Conservation (phyloP, 2,797 vertebrate genomes). For the Pelobates cultripes region DNA sequence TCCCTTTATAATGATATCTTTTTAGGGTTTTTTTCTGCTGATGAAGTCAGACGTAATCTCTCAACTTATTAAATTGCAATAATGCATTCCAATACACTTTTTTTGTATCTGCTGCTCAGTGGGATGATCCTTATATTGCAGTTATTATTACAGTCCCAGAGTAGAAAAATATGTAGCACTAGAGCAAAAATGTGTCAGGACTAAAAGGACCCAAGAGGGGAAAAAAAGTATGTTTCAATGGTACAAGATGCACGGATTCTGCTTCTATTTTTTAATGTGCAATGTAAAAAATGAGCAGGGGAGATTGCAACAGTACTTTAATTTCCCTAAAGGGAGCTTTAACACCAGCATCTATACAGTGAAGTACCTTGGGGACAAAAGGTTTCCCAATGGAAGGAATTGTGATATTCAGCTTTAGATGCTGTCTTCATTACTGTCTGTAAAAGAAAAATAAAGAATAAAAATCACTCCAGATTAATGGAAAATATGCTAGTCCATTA, state of each 20-base stretch:
- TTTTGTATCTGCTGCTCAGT: not conserved
- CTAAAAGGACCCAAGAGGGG: constrained; percentile 26
- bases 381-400: constrained; percentile 12
- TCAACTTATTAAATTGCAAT: not conserved
- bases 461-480: not conserved
- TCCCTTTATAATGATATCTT: not conserved
- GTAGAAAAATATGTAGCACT: constrained; percentile 8
- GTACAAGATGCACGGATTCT: constrained; percentile 21
- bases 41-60: not conserved
- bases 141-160: constrained; percentile 12
- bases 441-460: not conserved
- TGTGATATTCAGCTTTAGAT: constrained; percentile 14
- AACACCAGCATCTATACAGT: constrained; percentile 21
- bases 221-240: constrained; percentile 18
- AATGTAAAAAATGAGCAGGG: constrained; percentile 36
- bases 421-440: constrained; percentile 1
- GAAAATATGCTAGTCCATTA: constrained; percentile 13
- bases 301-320: constrained; percentile 33
- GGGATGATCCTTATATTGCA: constrained; percentile 22
- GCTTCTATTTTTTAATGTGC: constrained; percentile 19
- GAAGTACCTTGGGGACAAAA: constrained; percentile 33
- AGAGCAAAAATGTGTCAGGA: constrained; percentile 31
- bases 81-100: not conserved
- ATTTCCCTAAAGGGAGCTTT: constrained; percentile 46
- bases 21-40: not conserved